Evolutionary conservation across 37 sponge, comb jelly and placozoan species (phyloP), one percentile per base, ranked within the genome.

Genomic region (Theonella swinhoei): DNA sequence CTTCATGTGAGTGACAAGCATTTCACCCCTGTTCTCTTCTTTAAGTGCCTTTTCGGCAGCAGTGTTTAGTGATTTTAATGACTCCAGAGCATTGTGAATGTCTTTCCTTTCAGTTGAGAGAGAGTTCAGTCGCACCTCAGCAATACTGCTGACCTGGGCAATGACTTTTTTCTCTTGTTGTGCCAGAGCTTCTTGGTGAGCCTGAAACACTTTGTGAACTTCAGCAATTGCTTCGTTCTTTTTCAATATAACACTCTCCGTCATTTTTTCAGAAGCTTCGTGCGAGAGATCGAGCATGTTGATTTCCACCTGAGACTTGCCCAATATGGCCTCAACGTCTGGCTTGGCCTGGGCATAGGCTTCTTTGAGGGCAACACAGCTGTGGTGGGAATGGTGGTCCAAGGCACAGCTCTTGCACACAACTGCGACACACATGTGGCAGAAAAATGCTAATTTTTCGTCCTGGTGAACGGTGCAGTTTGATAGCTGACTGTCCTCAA

Each of bases 61-160:
- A 9, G 61, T 28, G 29, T 33, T 54, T 14, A 82, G 74, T 5
- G 41, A 32, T 25, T 77, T 62, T 20, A 86, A 42, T 3, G 79
- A 77, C 59, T 42, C 23, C 20, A 87, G 32, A 26, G 60, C 79
- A 20, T 28, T 29, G n/a, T 78, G 37, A 20, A 90, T 75, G 1
- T 74, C 82, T 39, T 64, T 66, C n/a, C 38, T 77, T 65, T 90
- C 86, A 34, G 78, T 83, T 2, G 74, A 26, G 7, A 94, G 80
- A 17, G 88, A 82, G 30, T 79, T 81, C 1, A 79, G 36, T 42
- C 94, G 77, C n/a, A 83, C 25, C 23, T 71, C 79, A 67, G 88
- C 72, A 38, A 94, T 90, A 4, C 79, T 60, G 38, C 80, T 86
- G 25, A 94, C 87, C 79, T 90, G 85, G 20, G 84, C 76, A 26